Percentiles rank a stretch among this genome's conserved stretches.
Evolutionary conservation across 2,113 vertebrate genomes (phyloP).

Genomic region (Myotis yumanensis): DNA sequence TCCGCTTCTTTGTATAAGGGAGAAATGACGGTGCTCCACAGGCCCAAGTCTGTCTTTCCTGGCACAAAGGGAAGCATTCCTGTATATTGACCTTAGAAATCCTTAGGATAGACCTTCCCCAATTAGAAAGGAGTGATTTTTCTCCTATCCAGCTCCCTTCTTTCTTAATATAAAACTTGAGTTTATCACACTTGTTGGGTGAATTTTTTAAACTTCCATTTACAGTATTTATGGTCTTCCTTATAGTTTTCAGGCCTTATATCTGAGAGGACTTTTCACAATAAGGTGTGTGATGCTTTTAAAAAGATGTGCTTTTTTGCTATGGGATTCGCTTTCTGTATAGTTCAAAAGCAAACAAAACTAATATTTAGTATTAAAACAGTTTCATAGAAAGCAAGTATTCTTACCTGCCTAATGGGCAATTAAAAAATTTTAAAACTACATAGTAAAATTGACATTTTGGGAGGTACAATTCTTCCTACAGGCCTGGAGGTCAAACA

Average conservation of each 20-base stretch:
- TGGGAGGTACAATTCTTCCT: neutral
- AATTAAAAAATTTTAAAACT: neutral
- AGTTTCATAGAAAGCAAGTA: neutral
- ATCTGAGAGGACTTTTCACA: neutral
- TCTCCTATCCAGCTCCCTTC: neutral
- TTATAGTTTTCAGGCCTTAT: neutral
- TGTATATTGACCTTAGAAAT: neutral
- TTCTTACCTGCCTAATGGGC: neutral
- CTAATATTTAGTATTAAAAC: neutral
- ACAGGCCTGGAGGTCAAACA: neutral
- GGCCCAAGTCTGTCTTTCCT: neutral
- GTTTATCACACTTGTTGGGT: neutral
- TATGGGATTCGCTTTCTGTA: neutral
- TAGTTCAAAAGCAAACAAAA: neutral
- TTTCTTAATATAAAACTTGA: neutral
- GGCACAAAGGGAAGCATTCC: neutral
- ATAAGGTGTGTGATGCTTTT: neutral
- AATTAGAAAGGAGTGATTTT: neutral
- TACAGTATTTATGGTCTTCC: neutral
- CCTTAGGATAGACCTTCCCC: neutral
- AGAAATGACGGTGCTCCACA: neutral
- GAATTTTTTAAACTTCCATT: conserved; percentile 8
- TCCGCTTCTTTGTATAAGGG: neutral
- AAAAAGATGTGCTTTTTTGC: neutral
- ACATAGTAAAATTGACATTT: neutral